These are phyloP conservation scores for Caenorhabditis sp. DNA, from an alignment of 2,888 invertebrate species.

Conservation along the genomic window DNA sequence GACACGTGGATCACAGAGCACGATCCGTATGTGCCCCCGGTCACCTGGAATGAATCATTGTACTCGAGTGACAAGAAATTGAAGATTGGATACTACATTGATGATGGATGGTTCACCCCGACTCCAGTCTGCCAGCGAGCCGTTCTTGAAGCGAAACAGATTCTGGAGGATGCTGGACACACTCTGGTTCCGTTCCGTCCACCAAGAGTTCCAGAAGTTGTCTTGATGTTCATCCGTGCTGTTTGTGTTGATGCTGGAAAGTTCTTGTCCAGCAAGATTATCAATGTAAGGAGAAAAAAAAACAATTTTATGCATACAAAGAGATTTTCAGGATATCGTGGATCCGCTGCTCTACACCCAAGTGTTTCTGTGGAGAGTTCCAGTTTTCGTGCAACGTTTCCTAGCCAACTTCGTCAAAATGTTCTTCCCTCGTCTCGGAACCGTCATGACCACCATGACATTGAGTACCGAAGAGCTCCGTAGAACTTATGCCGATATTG, in stretches of 20 bases:
- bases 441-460: slow-evolving; percentile 65
- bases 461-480: slow-evolving; percentile 71
- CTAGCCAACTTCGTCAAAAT: slow-evolving; percentile 55
- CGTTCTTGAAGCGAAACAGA: slow-evolving; percentile 74
- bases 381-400: slow-evolving; percentile 65
- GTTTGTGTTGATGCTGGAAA: slow-evolving; percentile 76
- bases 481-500: slow-evolving; percentile 73
- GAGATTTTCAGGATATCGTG: slow-evolving; percentile 65
- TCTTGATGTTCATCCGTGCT: slow-evolving; percentile 71
- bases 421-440: slow-evolving; percentile 71
- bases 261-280: slow-evolving; percentile 66
- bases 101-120: slow-evolving; percentile 79
- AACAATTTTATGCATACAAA: not conserved
- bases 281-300: slow-evolving; percentile 60
- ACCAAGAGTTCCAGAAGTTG: slow-evolving; percentile 67
- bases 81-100: slow-evolving; percentile 74
- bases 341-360: slow-evolving; percentile 67
- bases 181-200: slow-evolving; percentile 75
- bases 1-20: slow-evolving; percentile 69
- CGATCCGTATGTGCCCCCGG: slow-evolving; percentile 78
- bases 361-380: slow-evolving; percentile 68
- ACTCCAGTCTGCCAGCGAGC: slow-evolving; percentile 74
- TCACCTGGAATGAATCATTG: slow-evolving; percentile 72
- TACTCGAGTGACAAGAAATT: slow-evolving; percentile 59
- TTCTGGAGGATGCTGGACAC: slow-evolving; percentile 73